Evolutionary conservation across 2,797 vertebrate genomes (phyloP), one percentile per base, ranked within the genome.

Genomic region (Tarsius wallacei): DNA sequence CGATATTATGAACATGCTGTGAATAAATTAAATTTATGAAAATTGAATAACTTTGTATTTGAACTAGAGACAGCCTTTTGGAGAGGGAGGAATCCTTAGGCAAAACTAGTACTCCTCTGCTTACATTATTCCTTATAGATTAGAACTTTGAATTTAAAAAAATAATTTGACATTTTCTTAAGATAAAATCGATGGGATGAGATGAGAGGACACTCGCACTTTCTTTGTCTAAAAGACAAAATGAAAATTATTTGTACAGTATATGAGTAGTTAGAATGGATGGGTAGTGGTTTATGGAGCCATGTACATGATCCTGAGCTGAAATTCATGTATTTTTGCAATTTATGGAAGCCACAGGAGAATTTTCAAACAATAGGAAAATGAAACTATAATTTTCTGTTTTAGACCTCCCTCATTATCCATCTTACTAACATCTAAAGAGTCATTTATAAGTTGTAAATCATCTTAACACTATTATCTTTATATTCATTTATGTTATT

Each of bases 21-120:
- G 51, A 89, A 17, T 84, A 95, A 93, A 90, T 68, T 53, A 28
- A 87, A 93, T 90, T 81, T 42, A 68, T 70, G 7, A 21, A 94
- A 93, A 90, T 87, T 76, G 16, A 87, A 91, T 93, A 9, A 51
- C 12, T 88, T 84, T 74, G 95, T 66, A 93, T 78, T 87, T 93
- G 55, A 92, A 85, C 14, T n/a, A 94, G 22, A 71, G 13, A 14
- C 19, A 97, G 12, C 10, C 10, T 89, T 87, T 86, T 83, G 53
- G 36, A 73, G 21, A 81, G 15, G 24, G 36, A 94, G 28, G 66
- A 55, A 93, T 83, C 17, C 28, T 49, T 68, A 93, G 22, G 55
- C n/a, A 88, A 84, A 84, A 85, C 7, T 77, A 81, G 22, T 16
- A 73, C 14, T 90, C n/a, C 15, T 90, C 49, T 94, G 31, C 12